These are phyloP conservation scores for Nysson spinosus DNA, from an alignment of 2,888 invertebrate genomes.

Conservation along the genomic window DNA sequence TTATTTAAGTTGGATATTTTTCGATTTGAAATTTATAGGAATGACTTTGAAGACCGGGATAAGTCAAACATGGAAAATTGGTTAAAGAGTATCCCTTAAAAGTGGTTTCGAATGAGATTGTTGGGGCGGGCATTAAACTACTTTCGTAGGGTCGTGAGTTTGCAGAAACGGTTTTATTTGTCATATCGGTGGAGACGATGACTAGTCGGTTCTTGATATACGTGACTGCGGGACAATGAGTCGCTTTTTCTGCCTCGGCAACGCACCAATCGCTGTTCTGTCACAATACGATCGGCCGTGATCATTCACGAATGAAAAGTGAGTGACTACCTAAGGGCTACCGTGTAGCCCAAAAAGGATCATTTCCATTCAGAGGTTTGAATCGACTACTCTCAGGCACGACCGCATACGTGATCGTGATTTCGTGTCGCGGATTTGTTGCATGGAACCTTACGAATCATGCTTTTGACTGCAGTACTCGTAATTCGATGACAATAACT, in stretches of 20 bases:
- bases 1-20: too few species aligned
- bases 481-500: constrained; percentile 12
- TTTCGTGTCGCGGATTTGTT: constrained; percentile 62
- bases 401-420: constrained; percentile 66
- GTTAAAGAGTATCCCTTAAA: not conserved
- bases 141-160: constrained; percentile 52
- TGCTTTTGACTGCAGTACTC: constrained; percentile 19
- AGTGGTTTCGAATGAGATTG: not conserved
- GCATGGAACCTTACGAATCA: constrained; percentile 31
- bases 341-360: constrained; percentile 58
- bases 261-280: constrained; percentile 62
- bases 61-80: too few species aligned
- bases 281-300: constrained; percentile 64
- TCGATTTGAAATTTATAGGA: too few species aligned
- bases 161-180: constrained; percentile 51
- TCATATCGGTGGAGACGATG: constrained; percentile 54
- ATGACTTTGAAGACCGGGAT: too few species aligned
- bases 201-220: constrained; percentile 60
- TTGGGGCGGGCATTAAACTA: constrained; percentile 26
- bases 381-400: constrained; percentile 50
- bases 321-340: constrained; percentile 61
- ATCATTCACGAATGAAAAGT: constrained; percentile 58
- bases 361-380: constrained; percentile 51
- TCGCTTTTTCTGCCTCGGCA: constrained; percentile 52
- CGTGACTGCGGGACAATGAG: constrained; percentile 63